Percentiles rank a stretch among this genome's conserved stretches.
Evolutionary conservation across 2,113 vertebrate species (phyloP).

Genomic region (Sialia sialis): DNA sequence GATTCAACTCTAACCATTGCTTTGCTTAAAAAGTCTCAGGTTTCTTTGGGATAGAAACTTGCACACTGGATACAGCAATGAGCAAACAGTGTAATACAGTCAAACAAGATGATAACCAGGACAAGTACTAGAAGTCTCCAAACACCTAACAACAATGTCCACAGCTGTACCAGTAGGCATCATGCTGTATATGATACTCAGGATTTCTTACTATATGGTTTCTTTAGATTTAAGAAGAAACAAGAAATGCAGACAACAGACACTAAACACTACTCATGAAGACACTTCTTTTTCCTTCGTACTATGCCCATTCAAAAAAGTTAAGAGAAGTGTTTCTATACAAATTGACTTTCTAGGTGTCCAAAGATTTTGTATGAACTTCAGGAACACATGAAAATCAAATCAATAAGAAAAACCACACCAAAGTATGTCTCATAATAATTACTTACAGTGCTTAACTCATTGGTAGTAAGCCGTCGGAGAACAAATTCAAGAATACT

Average conservation of each 20-base stretch:
- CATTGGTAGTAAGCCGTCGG: conserved; percentile 76
- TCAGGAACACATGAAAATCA: not conserved
- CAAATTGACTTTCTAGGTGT: not conserved
- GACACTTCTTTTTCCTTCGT: not conserved
- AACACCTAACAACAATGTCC: not conserved
- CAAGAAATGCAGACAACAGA: not conserved
- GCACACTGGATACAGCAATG: not conserved
- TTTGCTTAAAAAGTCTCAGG: not conserved
- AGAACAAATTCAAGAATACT: conserved; percentile 82
- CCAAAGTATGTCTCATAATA: not conserved
- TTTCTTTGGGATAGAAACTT: not conserved
- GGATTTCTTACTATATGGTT: not conserved
- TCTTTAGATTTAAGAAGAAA: not conserved
- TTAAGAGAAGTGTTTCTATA: not conserved
- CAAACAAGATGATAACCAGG: not conserved
- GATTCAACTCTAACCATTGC: not conserved
- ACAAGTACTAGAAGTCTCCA: not conserved
- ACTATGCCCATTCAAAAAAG: not conserved
- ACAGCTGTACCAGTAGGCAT: not conserved
- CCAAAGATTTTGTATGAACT: not conserved
- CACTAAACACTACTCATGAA: not conserved
- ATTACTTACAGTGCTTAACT: conserved; percentile 80
- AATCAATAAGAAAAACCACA: not conserved
- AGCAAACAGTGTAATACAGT: not conserved
- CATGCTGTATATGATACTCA: not conserved